Evolutionary conservation across 2,113 vertebrate genomes (phyloP).

Genomic region (Microtus ochrogaster): DNA sequence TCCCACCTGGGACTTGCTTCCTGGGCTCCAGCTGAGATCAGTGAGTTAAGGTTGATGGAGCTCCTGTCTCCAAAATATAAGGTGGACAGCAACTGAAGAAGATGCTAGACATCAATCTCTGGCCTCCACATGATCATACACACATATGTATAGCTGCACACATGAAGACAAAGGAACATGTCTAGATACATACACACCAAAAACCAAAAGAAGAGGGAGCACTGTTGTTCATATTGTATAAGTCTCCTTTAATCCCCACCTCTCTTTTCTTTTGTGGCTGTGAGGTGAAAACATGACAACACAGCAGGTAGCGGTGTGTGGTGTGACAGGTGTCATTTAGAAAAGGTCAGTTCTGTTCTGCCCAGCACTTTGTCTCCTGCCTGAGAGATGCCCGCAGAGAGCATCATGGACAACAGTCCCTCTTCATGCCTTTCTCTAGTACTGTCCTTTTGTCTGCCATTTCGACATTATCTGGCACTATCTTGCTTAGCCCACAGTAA

Average conservation of each 20-base stretch:
- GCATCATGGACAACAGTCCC: neutral
- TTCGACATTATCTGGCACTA: neutral
- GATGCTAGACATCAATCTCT: neutral
- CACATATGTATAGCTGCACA: too few relatives aligned
- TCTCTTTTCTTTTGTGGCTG: neutral
- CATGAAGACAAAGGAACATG: neutral
- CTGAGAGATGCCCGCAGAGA: neutral
- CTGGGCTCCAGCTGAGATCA: neutral
- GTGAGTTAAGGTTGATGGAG: neutral
- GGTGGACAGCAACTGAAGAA: too few relatives aligned
- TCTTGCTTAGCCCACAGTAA: neutral
- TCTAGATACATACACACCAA: neutral
- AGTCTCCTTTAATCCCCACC: neutral
- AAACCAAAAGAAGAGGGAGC: neutral
- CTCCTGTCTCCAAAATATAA: neutral
- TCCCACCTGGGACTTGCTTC: neutral
- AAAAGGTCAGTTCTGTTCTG: neutral
- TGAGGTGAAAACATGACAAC: neutral
- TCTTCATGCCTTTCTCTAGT: neutral
- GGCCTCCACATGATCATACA: neutral
- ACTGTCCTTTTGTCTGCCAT: neutral
- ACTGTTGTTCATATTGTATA: neutral
- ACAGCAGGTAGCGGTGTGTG: neutral
- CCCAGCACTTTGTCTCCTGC: neutral
- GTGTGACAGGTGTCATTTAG: neutral